Percentiles rank a stretch among this genome's conserved stretches.
These are phyloP conservation scores for Epizoanthus ramosus DNA, from an alignment of 92 coral and sea anemone genomes.

Conservation along the genomic window DNA sequence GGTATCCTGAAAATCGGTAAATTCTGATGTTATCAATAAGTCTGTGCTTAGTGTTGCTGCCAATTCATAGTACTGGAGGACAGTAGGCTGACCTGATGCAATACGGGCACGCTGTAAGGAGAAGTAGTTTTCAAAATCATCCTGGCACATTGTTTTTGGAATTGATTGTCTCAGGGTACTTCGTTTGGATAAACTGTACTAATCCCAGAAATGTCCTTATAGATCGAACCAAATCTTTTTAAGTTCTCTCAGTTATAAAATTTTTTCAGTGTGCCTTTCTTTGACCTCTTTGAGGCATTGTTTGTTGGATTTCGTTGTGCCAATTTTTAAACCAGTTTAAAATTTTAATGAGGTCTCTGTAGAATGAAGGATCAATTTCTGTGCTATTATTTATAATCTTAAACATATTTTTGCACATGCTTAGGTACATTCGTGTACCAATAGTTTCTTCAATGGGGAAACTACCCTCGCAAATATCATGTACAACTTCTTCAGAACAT, in stretches of 20 bases:
- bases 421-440: conserved; percentile 23
- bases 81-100: conserved; percentile 42
- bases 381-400: conserved; percentile 19
- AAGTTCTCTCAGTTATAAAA: not conserved
- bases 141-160: conserved; percentile 62
- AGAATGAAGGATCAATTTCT: conserved; percentile 28
- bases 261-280: not conserved
- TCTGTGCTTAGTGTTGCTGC: conserved; percentile 37
- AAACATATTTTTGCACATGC: conserved; percentile 9
- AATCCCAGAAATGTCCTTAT: conserved; percentile 58
- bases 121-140: conserved; percentile 63
- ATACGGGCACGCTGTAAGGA: conserved; percentile 57
- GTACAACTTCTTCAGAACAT: conserved; percentile 7
- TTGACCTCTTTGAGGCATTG: conserved; percentile 7
- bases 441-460: conserved; percentile 29
- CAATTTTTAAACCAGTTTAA: not conserved
- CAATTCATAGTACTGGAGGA: conserved; percentile 32
- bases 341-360: conserved; percentile 18
- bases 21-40: conserved; percentile 6
- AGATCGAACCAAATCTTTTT: not conserved
- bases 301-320: not conserved
- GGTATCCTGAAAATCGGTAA: conserved; percentile 7
- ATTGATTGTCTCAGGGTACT: conserved; percentile 34
- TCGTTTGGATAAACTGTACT: conserved; percentile 61
- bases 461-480: conserved; percentile 6